Evolutionary conservation across 1,140 invertebrate species (phyloP), one percentile per base, ranked within the genome.

Genomic region (Nephila pilipes): DNA sequence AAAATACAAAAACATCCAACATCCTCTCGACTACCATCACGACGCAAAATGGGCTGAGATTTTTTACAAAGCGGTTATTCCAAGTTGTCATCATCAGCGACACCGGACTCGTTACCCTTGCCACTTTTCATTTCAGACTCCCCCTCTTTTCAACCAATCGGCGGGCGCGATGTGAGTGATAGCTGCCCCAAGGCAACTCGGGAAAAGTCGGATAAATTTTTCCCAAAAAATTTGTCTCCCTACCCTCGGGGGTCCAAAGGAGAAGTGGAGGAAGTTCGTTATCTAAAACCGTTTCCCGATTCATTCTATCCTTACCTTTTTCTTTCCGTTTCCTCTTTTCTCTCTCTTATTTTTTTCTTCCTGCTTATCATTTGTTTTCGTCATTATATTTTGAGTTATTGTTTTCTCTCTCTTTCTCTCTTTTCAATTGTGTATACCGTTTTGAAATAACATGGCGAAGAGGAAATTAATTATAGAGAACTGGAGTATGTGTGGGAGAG

Each of bases 201-300:
- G 85, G 85, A 87, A 87, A 87, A 58, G 58, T 63, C 58, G 85
- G 85, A 87, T 63, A 87, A 87, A 87, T 87, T 87, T 83, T 87
- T 87, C 57, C 29, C 29, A 83, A 87, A 87, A 87, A 60, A 36
- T 63, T 54, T 12, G n/a, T 25, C 38, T 83, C 22, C 22, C 5
- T 25, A 54, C 32, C 80, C 80, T 38, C 18, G n/a, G 25, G 38
- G 38, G 20, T 25, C 10, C n/a, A 29, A 57, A 54, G 79, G 79
- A 83, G 38, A 54, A 55, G 38, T 55, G 46, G 38, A n/a, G 18
- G 54, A 83, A 83, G 80, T 83, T 83, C 80, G 80, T 83, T 83
- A 83, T 83, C 80, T 25, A 25, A 83, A 83, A 83, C 38, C 55
- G 80, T 83, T 83, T 54, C 25, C 38, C n/a, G n/a, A 8, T 54